Evolutionary conservation across 2,888 invertebrate genomes (phyloP), one percentile per base, ranked within the genome.

Genomic region (Caenorhabditis drosophilae): DNA sequence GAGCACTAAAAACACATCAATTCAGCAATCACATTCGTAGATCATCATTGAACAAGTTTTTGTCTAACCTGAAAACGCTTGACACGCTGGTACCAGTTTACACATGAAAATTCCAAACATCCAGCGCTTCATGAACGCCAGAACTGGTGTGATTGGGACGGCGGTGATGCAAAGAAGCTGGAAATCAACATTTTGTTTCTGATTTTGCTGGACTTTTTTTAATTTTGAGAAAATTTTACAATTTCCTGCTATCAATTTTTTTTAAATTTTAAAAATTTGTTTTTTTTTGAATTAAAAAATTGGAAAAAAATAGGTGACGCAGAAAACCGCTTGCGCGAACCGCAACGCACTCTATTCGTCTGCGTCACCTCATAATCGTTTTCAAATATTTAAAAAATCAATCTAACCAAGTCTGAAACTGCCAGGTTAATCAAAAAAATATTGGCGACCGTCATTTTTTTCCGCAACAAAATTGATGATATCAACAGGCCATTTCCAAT

Each of bases 341-440:
- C 4, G 11, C 6, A 7, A 45, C 25, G 45, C 18, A 12, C 9
- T 31, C 31, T 31, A 12, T 31, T 31, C 12, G 31, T 31, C 9
- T 31, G 31, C 12, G 31, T 31, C 7, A 9, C 12, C 31, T 38
- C 40, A 9, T 11, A n/a, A 11, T 38, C 11, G 23, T 26, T 44
- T 15, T 26, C 20, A 11, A 7, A 7, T n/a, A n/a, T n/a, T n/a
- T n/a, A n/a, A n/a, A n/a, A 7, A 44, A 4, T 44, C 11, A 15
- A 26, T 48, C 70, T 54, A 7, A 81, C 81, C 57, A 97, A 91
- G 84, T 97, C 97, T 15, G 94, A 93, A 35, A 96, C 87, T 0
- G 96, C 96, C 77, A 97, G 86, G 84, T 97, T 97, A 47, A 93
- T 92, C 83, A 97, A 95, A 86, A 97, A 97, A 48, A 94, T 89